A percentile compares a stretch with the other conserved stretches of the same genome.
phyloP scores from a whole-genome alignment of 2,113 vertebrate species.

The Prietella phreatophila region DNA sequence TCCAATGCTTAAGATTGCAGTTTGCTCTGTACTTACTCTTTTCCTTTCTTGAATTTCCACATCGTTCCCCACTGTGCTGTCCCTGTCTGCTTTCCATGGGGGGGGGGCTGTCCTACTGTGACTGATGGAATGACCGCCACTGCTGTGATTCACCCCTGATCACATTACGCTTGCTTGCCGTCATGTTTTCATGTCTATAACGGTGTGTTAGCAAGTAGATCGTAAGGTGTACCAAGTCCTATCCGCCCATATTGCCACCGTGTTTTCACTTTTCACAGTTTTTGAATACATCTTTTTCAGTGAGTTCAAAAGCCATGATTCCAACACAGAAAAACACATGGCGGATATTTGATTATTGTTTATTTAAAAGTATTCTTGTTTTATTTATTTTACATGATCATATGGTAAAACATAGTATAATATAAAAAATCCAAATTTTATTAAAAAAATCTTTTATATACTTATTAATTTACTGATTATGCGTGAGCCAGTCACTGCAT shows the following conservation, averaged over 20 bases:
- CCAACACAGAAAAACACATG: not conserved
- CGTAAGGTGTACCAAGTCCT: not conserved
- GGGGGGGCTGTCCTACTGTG: constrained; percentile 19
- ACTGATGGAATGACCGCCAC: constrained; percentile 31
- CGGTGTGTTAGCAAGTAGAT: not conserved
- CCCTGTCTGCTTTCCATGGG: constrained; percentile 20
- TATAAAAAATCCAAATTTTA: not conserved
- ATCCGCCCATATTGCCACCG: not conserved
- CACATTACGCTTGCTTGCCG: constrained; percentile 34
- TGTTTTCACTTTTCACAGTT: not conserved
- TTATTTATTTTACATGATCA: not conserved
- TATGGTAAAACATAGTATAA: not conserved
- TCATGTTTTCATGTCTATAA: constrained; percentile 37
- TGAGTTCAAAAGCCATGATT: not conserved
- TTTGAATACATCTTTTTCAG: not conserved
- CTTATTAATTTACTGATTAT: not conserved
- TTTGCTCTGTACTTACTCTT: not conserved
- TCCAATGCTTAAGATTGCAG: not conserved
- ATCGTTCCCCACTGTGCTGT: not conserved
- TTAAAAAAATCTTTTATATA: not conserved
- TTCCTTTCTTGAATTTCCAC: not conserved
- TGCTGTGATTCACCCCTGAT: constrained; percentile 29
- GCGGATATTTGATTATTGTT: not conserved
- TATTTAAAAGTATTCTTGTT: not conserved
- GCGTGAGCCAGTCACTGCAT: not conserved